Evolutionary conservation across 2,888 invertebrate genomes (phyloP), one percentile per base, ranked within the genome.

Genomic region (Tetragonula carbonaria): DNA sequence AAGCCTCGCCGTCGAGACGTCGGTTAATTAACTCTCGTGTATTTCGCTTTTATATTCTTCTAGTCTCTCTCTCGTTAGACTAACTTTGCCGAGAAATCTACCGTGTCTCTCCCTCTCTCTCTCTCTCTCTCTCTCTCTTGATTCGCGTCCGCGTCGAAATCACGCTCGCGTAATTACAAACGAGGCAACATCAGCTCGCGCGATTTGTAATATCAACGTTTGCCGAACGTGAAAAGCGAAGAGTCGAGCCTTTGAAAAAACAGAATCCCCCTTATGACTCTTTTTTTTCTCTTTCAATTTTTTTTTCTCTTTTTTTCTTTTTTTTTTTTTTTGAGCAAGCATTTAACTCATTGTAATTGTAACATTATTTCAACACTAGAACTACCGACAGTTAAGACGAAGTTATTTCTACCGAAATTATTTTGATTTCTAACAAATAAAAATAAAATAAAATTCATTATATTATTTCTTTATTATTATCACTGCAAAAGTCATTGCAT

Each of bases 1-100:
- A 89, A 89, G 84, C 84, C 63, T 28, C 28, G 38, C 65, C 2
- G 62, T 62, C 2, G 62, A 57, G 70, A 68, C 38, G 73, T 51
- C 57, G 59, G 66, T 73, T 82, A 86, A 84, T 87, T 82, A 80
- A 81, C 74, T 55, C 38, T 6, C 18, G 4, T 59, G 23, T 57
- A 38, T 23, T n/a, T 53, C 50, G 4, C 28, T 45, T 45, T 50
- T 28, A n/a, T 23, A n/a, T 18, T 63, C 28, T 51, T 38, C n/a
- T n/a, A 18, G 45, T 28, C n/a, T 4, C 14, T 62, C 16, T 62
- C 16, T 57, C 51, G 2, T 45, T 45, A 45, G 11, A 23, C 16
- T 21, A 57, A 23, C 23, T 14, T 71, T n/a, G 4, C n/a, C 38
- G 13, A 8, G 16, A 28, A 59, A 57, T 59, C 33, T 62, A 18